These are phyloP conservation scores for Hypolimnas misippus DNA, from an alignment of 2,888 invertebrate genomes.

Conservation along the genomic window DNA sequence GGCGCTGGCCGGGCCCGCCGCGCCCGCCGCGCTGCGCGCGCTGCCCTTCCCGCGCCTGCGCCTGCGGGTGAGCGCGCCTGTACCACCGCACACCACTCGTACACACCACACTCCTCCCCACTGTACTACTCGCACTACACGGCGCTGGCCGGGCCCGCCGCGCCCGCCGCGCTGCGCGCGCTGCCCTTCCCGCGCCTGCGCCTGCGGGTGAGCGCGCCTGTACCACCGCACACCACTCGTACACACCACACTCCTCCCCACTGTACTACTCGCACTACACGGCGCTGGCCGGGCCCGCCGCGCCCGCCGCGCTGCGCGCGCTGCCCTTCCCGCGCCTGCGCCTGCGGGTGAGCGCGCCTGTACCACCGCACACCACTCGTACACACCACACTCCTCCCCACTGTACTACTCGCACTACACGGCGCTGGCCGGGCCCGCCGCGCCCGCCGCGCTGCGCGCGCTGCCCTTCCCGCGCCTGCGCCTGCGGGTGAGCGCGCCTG, in stretches of 20 bases:
- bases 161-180: conserved; percentile 77
- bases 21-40: conserved; percentile 77
- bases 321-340: conserved; percentile 75
- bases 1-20: conserved; percentile 84
- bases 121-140: conserved; percentile 90
- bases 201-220: conserved; percentile 59
- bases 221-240: too few species aligned
- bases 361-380: too few species aligned
- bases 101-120: too few species aligned
- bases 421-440: conserved; percentile 73
- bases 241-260: too few species aligned
- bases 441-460: conserved; percentile 76
- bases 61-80: conserved; percentile 59
- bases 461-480: conserved; percentile 75
- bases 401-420: conserved; percentile 89
- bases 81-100: too few species aligned
- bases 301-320: conserved; percentile 76
- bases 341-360: conserved; percentile 58
- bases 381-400: too few species aligned
- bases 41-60: conserved; percentile 75
- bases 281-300: conserved; percentile 73
- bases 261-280: conserved; percentile 89
- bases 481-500: conserved; percentile 58
- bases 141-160: conserved; percentile 84
- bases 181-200: conserved; percentile 75